These are phyloP conservation scores for Lytechinus variegatus DNA, from an alignment of 35 echinoderm and acorn worm species.

Conservation along the genomic window DNA sequence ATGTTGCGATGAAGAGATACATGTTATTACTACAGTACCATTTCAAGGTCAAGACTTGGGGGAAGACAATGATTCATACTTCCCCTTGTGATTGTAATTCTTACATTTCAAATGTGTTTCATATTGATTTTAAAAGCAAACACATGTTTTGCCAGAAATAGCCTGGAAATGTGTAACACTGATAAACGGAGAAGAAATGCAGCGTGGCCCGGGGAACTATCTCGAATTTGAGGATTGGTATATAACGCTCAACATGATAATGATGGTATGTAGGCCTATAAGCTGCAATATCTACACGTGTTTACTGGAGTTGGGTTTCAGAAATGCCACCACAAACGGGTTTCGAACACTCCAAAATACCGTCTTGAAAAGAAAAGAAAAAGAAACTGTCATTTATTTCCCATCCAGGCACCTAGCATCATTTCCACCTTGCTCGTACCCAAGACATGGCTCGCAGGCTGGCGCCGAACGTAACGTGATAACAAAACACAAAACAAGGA, in stretches of 20 bases:
- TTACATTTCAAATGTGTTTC: neutral
- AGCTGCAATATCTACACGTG: slow-evolving; percentile 17
- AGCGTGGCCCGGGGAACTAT: neutral
- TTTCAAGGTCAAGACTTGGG: too few species aligned
- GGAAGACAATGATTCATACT: too few species aligned
- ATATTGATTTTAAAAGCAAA: neutral
- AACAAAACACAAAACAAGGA: slow-evolving; percentile 30
- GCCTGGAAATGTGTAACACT: neutral
- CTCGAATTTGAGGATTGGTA: neutral
- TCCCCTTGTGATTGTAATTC: neutral
- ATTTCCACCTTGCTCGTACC: neutral
- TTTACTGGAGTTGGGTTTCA: neutral
- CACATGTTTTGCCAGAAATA: neutral
- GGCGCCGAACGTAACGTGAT: slow-evolving; percentile 35
- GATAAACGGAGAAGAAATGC: neutral
- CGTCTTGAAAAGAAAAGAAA: neutral
- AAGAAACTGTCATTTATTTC: neutral
- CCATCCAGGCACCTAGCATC: neutral
- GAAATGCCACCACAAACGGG: neutral
- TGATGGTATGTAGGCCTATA: neutral
- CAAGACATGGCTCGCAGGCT: slow-evolving; percentile 18
- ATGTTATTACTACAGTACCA: too few species aligned
- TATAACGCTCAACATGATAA: neutral
- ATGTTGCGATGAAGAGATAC: too few species aligned
- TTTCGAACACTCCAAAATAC: neutral